phyloP scores from a whole-genome alignment of 92 coral and sea anemone species.

The Epizoanthus fatuus region DNA sequence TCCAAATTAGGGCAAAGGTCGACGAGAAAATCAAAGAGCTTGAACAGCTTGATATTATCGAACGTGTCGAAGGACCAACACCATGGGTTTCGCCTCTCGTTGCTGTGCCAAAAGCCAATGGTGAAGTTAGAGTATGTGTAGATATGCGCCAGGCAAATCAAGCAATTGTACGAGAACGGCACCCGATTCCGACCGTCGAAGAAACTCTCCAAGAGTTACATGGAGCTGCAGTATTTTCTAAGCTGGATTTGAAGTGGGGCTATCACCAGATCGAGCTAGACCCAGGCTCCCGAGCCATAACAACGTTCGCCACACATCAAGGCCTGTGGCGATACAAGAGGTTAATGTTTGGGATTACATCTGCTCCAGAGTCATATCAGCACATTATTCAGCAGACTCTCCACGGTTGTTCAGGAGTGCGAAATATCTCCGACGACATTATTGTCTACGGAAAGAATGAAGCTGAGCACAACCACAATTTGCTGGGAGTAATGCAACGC shows the following conservation, averaged over 20 bases:
- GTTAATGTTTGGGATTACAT: not conserved
- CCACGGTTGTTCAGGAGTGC: not conserved
- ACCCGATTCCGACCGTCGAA: slow-evolving; percentile 10
- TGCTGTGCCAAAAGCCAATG: slow-evolving; percentile 3
- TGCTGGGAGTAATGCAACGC: not conserved
- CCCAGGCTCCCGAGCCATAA: slow-evolving; percentile 22
- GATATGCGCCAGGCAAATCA: slow-evolving; percentile 8
- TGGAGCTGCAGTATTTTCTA: slow-evolving; percentile 8
- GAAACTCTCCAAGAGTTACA: slow-evolving; percentile 18
- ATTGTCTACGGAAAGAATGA: not conserved
- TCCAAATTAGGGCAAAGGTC: too few species aligned
- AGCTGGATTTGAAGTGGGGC: slow-evolving; percentile 11
- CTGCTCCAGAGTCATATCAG: not conserved
- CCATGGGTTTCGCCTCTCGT: too few species aligned
- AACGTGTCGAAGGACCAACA: too few species aligned
- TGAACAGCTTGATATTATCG: too few species aligned
- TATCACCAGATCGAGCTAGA: slow-evolving; percentile 8
- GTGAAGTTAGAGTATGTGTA: slow-evolving; percentile 1
- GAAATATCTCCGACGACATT: not conserved
- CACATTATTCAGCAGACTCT: not conserved
- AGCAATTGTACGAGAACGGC: not conserved
- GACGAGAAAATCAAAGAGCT: too few species aligned
- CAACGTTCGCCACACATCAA: slow-evolving; percentile 19
- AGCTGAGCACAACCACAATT: not conserved
- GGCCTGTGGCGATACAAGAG: slow-evolving; percentile 1